Evolutionary conservation across 2,888 invertebrate genomes (phyloP).

Genomic region (Stenichneumon culpator): DNA sequence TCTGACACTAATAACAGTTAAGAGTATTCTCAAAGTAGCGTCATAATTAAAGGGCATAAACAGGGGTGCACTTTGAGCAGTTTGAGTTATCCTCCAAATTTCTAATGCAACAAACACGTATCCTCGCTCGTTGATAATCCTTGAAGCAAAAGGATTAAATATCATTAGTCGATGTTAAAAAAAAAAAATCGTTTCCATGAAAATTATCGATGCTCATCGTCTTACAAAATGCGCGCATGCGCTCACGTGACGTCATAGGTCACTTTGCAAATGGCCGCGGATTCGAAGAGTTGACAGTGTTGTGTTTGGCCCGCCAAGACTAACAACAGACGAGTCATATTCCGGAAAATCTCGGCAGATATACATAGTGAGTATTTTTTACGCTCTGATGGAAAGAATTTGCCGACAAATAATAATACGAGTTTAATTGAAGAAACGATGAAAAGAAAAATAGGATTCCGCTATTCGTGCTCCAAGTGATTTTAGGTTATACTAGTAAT

Average conservation of each 20-base stretch:
- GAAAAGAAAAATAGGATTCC: neutral
- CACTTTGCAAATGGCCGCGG: slow-evolving; percentile 63
- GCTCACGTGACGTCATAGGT: slow-evolving; percentile 40
- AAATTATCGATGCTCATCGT: neutral
- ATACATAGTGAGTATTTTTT: slow-evolving; percentile 54
- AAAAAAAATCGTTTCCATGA: neutral
- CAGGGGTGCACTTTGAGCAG: slow-evolving; percentile 12
- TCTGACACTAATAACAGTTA: slow-evolving; percentile 78
- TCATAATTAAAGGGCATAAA: slow-evolving; percentile 65
- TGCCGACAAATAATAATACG: neutral
- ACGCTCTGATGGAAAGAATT: neutral
- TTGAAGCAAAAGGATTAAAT: neutral
- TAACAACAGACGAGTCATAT: slow-evolving; percentile 51
- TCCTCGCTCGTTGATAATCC: neutral
- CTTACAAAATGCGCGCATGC: slow-evolving; percentile 20
- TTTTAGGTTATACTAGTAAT: neutral
- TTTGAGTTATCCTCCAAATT: neutral
- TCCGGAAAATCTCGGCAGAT: slow-evolving; percentile 35
- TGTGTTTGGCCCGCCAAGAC: slow-evolving; percentile 53
- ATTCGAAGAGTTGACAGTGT: slow-evolving; percentile 49
- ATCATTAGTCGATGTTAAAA: neutral
- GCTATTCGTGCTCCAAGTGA: neutral
- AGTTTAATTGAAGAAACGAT: slow-evolving; percentile 24
- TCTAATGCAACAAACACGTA: neutral
- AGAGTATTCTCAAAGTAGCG: slow-evolving; percentile 72